A percentile compares a stretch with the other conserved stretches of the same genome.
Conservation (phyloP, 2,888 invertebrate genomes). For the Polietes domitor region DNA sequence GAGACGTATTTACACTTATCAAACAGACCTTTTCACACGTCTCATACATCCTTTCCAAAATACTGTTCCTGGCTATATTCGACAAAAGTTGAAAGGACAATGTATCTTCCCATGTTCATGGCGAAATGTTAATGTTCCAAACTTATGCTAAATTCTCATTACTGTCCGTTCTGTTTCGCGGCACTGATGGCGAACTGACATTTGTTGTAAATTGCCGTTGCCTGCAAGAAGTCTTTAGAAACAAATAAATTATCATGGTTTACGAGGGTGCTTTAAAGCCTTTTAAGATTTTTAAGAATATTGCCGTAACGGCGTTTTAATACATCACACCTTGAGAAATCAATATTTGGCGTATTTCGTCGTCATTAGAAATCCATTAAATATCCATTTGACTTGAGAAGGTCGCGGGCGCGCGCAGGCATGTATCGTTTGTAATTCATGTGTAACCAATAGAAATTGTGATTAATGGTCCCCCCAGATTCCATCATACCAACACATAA, state of each 20-base stretch:
- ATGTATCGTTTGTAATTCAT: not conserved
- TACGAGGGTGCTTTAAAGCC: not conserved
- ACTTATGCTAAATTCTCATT: no score
- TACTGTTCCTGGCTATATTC: no score
- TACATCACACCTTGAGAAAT: not conserved
- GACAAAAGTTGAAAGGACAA: no score
- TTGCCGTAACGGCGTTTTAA: not conserved
- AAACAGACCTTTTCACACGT: no score
- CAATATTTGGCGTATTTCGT: not conserved
- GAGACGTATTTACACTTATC: no score
- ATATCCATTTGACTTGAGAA: not conserved
- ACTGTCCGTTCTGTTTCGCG: no score
- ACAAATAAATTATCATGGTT: not conserved
- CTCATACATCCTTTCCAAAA: no score
- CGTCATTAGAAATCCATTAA: not conserved
- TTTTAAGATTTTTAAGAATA: not conserved
- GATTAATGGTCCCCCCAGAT: constrained; percentile 17
- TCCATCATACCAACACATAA: not conserved
- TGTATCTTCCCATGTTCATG: no score
- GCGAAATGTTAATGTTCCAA: no score
- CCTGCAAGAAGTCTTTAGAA: no score
- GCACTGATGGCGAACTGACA: no score
- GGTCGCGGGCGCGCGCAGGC: not conserved
- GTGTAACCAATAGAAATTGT: not conserved
- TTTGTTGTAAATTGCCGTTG: no score